Conservation (phyloP, 1,140 invertebrate genomes). For the Eriosoma lanigerum region DNA sequence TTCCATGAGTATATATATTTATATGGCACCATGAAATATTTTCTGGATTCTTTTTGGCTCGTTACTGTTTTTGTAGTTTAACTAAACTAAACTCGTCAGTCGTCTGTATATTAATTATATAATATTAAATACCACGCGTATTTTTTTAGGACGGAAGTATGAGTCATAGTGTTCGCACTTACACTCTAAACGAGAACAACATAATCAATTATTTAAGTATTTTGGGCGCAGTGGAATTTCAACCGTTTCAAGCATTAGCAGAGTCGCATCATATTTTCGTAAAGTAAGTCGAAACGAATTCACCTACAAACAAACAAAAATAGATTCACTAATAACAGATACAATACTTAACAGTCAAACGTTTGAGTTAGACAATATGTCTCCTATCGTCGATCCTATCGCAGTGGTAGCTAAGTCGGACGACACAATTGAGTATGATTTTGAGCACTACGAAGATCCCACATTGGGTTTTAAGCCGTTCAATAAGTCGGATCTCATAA, state of each 20-base stretch:
- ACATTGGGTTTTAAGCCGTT: slow-evolving; percentile 54
- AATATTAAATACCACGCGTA: no score
- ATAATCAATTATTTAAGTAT: slow-evolving; percentile 54
- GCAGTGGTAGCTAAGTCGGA: slow-evolving; percentile 55
- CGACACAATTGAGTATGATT: slow-evolving; percentile 45
- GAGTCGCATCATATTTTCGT: slow-evolving; percentile 56
- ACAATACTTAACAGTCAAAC: slow-evolving; percentile 50
- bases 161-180: slow-evolving; percentile 55
- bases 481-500: slow-evolving; percentile 53
- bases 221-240: slow-evolving; percentile 54
- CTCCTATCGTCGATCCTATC: slow-evolving; percentile 58
- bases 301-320: neutral
- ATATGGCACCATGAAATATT: no score
- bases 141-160: slow-evolving; percentile 54
- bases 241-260: slow-evolving; percentile 56
- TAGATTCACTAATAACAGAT: neutral
- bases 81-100: no score
- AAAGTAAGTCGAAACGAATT: slow-evolving; percentile 51
- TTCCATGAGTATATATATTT: no score
- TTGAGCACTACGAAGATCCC: slow-evolving; percentile 53
- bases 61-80: no score
- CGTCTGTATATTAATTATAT: no score
- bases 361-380: slow-evolving; percentile 54
- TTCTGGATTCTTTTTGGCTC: no score
- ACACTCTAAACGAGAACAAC: slow-evolving; percentile 51